Evolutionary conservation across 2,113 vertebrate genomes (phyloP), one percentile per base, ranked within the genome.

Genomic region (Piliocolobus tephrosceles): DNA sequence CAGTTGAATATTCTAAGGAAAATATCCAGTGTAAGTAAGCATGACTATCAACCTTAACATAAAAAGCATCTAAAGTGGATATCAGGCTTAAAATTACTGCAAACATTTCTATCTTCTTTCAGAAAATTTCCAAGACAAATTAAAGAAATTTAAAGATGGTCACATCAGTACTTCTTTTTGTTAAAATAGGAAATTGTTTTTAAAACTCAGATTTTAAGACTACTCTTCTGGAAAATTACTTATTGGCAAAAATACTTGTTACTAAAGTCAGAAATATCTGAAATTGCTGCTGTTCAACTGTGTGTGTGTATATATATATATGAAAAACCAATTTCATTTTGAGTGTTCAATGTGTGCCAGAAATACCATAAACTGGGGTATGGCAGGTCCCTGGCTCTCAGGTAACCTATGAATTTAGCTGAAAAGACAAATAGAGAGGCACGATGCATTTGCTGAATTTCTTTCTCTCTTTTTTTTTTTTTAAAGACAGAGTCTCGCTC

Each of bases 101-200:
- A 86, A 93, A 80, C 58, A n/a, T 94, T 84, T 94, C 61, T 89
- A 68, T 64, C 96, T 96, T 85, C 73, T 89, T 93, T 61, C 32
- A 84, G 38, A 90, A 95, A 94, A 35, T 88, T 91, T 75, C 25
- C 50, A 84, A 93, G n/a, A 88, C 25, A 97, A 76, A 66, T 84
- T 80, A 75, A 84, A 94, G 40, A 66, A 97, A 76, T 72, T 84
- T 80, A 75, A 84, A 94, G 40, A 66, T 25, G 27, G 83, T 32
- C 25, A 83, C 43, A 58, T 61, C 35, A 92, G 43, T 84, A 80
- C 18, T 81, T 61, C 55, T 83, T 85, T 79, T 90, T 40, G 85
- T 93, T 86, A 87, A 87, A 83, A 90, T 0, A 79, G 18, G 35
- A 88, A 94, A 90, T 1, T 70, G 20, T 13, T 64, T 95, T 88